Base-by-base conservation (phyloP, 2,888 invertebrate genomes). In the Sphinx pinastri region DNA sequence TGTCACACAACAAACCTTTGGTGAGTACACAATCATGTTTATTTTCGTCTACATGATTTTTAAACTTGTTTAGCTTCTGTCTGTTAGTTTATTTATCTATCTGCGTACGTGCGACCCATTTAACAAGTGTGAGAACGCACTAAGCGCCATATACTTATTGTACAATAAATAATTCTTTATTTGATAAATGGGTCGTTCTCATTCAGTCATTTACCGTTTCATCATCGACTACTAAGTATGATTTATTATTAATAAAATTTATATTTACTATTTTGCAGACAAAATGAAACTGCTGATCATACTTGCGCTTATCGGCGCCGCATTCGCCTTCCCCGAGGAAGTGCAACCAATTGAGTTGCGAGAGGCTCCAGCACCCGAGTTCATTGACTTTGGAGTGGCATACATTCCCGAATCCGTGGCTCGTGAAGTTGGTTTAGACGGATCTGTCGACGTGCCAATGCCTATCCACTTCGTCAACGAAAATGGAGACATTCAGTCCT, bases 261-360 rank as follows among this genome's bases (percentile, higher is more conserved):
- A 57, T 63, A 63, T 14, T n/a, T 58, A 25, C 38, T 60, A 70
- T 25, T 66, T 87, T 87, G 68, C 84, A 88, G 88, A 72, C 49
- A 87, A 74, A 68, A 92, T 93, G 92, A 91, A 88, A 78, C 68
- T 87, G n/a, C 25, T 92, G 11, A 74, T 91, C 67, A 82, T 79
- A 12, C 75, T 92, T 57, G 83, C 89, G 16, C 80, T 90, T 19
- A 70, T 91, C 72, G 84, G 89, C 3, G 81, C 83, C 74, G 88
- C 84, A 25, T 71, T 83, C 25, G 89, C 88, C 75, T 68, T 73
- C 38, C 63, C 38, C 51, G 45, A 52, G 2, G 49, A 77, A 5
- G 38, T 73, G 12, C 71, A 73, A 52, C 70, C 70, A 16, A 71
- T 70, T 13, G 67, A 38, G 19, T 55, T 76, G 5, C 70, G 76